Evolutionary conservation across 2,797 vertebrate species (phyloP), one percentile per base, ranked within the genome.

Genomic region (Sandelia bainsii): DNA sequence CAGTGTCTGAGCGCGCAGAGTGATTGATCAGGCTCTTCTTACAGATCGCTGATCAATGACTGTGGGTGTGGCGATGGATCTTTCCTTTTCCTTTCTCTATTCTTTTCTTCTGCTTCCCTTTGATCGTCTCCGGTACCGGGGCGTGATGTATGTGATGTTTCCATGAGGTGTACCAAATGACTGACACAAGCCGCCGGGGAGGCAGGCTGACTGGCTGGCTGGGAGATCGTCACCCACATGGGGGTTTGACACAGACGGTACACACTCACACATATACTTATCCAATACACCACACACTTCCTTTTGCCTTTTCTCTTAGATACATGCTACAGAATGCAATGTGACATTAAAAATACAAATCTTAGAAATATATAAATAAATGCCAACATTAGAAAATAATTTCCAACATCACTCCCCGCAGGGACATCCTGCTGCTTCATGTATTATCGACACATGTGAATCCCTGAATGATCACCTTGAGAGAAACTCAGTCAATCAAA

Each of bases 21-120:
- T 97, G 97, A 99, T 96, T 95, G 97, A 98, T 98, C 96, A 95
- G 95, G 93, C 93, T 93, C 95, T 92, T 68, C 84, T 84, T 92
- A 93, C 94, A 85, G 92, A 93, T 94, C 74, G 81, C 95, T 97
- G 96, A 98, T 98, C 96, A 97, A 98, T 98, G 94, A 83, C 85
- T 77, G 75, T 72, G 79, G 87, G 86, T 86, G 90, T 85, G 90
- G 81, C 90, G 2, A 89, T 81, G 83, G 89, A 91, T 89, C 87
- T 91, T 84, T 82, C 48, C 86, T 57, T 39, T 39, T 50, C 29
- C 48, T 66, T 11, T 79, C 53, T 57, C 72, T 75, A 44, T 58
- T 71, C 70, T 66, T 66, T 74, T 64, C 70, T 82, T 69, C 60
- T 49, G 27, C 72, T 75, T 48, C 22, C 69, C 53, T 48, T 46